Percentiles rank a stretch among this genome's conserved stretches.
These are phyloP conservation scores for Tinamus major DNA, from an alignment of 2,797 vertebrate genomes.

Conservation along the genomic window DNA sequence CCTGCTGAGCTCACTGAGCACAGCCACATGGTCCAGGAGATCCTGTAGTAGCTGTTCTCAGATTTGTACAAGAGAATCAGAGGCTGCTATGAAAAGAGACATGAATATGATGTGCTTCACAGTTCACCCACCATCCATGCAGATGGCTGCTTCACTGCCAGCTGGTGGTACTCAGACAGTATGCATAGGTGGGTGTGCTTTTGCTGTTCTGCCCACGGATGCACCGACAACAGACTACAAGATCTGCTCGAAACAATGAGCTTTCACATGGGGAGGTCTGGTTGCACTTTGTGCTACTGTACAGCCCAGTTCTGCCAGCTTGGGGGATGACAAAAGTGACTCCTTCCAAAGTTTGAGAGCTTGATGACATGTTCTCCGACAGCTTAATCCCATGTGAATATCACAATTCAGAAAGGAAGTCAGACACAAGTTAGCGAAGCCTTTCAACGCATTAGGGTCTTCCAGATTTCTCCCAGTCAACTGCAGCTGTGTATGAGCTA, in stretches of 20 bases:
- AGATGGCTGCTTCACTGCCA: neutral
- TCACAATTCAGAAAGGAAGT: neutral
- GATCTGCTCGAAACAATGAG: neutral
- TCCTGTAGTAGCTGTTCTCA: neutral
- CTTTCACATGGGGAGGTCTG: neutral
- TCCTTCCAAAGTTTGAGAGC: neutral
- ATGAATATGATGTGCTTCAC: neutral
- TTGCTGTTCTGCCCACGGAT: neutral
- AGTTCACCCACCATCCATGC: neutral
- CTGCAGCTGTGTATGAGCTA: neutral
- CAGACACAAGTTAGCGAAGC: neutral
- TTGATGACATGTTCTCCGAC: neutral
- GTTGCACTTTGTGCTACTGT: neutral
- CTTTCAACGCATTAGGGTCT: neutral
- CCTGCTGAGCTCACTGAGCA: neutral
- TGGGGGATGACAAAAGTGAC: neutral
- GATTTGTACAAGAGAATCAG: neutral
- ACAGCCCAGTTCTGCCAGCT: neutral
- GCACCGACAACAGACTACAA: neutral
- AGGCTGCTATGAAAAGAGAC: neutral
- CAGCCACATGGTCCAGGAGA: neutral
- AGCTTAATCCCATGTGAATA: neutral
- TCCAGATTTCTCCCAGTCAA: neutral
- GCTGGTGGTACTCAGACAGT: neutral
- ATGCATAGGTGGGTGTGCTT: rapidly evolving